A percentile compares a stretch with the other conserved stretches of the same genome.
These are phyloP conservation scores for Lophotriccus pileatus DNA, from an alignment of 2,797 vertebrate species.

Conservation along the genomic window DNA sequence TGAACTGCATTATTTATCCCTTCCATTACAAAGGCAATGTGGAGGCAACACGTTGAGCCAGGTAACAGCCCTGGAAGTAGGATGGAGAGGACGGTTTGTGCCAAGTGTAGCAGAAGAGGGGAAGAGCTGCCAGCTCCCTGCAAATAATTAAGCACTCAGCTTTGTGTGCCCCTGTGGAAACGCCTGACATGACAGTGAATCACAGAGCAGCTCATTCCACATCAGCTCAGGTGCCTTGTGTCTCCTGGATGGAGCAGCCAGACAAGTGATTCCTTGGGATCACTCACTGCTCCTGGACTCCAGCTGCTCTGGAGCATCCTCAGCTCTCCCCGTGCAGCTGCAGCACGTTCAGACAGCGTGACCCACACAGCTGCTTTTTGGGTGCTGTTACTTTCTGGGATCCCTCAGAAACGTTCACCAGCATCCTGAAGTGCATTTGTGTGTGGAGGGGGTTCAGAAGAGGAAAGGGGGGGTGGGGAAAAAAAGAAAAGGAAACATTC, in stretches of 20 bases:
- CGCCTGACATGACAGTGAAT: fast-evolving
- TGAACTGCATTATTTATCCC: background rate
- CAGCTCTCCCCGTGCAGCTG: background rate
- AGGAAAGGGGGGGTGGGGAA: background rate
- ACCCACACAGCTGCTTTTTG: background rate
- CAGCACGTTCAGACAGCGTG: fast-evolving
- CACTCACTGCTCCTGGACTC: background rate
- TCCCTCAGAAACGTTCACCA: background rate
- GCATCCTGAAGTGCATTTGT: fast-evolving
- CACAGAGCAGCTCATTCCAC: background rate
- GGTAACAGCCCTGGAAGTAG: background rate
- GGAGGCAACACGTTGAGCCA: background rate
- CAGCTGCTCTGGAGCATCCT: too few species aligned
- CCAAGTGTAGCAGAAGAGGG: background rate
- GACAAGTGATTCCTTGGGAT: background rate
- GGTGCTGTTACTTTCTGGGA: fast-evolving
- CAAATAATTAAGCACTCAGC: background rate
- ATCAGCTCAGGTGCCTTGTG: fast-evolving
- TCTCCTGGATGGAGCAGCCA: background rate
- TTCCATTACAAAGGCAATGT: fast-evolving
- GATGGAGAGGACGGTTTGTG: background rate
- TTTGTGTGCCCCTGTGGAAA: fast-evolving
- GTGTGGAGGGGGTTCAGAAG: too few species aligned
- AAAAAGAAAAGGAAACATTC: background rate
- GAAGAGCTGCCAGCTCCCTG: background rate